Percentiles rank a stretch among this genome's conserved stretches.
Evolutionary conservation across 2,888 invertebrate genomes (phyloP).

Genomic region (Electrophaes corylata): DNA sequence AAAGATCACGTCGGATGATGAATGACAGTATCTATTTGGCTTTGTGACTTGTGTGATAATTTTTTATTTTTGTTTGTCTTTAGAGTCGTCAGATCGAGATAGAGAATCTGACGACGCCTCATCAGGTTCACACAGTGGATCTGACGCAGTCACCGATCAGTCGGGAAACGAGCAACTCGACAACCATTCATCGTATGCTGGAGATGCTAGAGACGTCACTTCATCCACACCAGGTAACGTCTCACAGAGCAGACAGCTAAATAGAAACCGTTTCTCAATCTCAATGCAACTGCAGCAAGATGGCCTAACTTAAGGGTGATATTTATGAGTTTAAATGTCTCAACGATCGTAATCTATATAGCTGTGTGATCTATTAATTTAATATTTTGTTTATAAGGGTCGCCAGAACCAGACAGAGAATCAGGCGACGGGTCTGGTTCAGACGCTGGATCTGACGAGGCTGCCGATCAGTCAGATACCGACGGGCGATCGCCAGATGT

Average conservation of each 20-base stretch:
- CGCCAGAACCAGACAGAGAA: constrained; percentile 1
- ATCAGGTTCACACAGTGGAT: not conserved
- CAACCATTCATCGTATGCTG: not conserved
- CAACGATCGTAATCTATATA: constrained; percentile 11
- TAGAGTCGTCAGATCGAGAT: constrained; percentile 3
- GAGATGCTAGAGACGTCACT: not conserved
- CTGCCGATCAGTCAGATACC: not conserved
- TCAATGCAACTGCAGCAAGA: not conserved
- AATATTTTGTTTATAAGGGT: constrained; percentile 2
- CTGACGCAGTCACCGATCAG: constrained; percentile 1
- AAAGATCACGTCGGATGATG: no score
- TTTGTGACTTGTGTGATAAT: constrained; percentile 8
- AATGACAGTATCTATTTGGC: constrained; percentile 9
- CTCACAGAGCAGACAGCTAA: constrained; percentile 14
- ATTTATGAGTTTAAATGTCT: not conserved
- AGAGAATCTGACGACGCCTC: constrained; percentile 1
- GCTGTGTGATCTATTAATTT: constrained; percentile 17
- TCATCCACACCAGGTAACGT: constrained; percentile 11
- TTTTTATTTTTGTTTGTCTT: constrained; percentile 7
- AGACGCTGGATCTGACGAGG: constrained; percentile 3
- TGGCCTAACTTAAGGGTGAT: not conserved
- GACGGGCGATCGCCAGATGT: not conserved
- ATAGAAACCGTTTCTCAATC: constrained; percentile 6
- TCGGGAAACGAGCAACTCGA: not conserved
- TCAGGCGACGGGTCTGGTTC: not conserved